Conservation (phyloP, 2,888 invertebrate species). For the Thereva unica region DNA sequence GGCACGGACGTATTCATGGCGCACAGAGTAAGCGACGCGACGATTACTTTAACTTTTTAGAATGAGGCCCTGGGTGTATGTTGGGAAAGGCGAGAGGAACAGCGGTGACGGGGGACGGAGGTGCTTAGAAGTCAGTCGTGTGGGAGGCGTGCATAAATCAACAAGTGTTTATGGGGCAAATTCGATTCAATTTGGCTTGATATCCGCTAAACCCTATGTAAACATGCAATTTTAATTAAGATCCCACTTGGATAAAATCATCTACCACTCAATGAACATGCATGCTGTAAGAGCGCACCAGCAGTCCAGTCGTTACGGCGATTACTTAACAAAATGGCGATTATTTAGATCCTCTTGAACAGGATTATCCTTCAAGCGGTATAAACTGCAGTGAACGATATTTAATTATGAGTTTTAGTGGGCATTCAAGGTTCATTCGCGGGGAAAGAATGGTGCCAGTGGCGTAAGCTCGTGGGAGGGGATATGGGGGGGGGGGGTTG, state of each 20-base stretch:
- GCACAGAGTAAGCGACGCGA: no score
- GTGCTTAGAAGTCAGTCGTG: background rate
- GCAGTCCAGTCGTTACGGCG: no score
- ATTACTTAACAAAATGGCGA: no score
- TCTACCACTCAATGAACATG: background rate
- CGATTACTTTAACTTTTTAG: no score
- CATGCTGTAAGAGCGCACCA: no score
- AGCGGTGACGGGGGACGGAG: background rate
- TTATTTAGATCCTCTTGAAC: no score
- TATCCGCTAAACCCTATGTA: conserved; percentile 11
- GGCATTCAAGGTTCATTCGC: conserved; percentile 1
- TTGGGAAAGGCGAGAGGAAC: background rate
- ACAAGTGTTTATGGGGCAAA: conserved; percentile 24
- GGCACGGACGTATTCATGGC: no score
- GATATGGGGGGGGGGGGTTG: background rate
- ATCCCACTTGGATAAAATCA: conserved; percentile 16
- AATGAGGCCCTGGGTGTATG: no score
- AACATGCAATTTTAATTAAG: conserved; percentile 31
- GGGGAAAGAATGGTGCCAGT: background rate
- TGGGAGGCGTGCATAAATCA: conserved; percentile 3
- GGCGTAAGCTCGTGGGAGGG: background rate
- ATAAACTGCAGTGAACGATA: background rate
- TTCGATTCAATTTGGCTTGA: conserved; percentile 17
- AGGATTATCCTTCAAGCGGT: background rate
- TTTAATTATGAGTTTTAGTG: background rate